These are phyloP conservation scores for Pollenia angustigena DNA, from an alignment of 2,888 invertebrate species.

Conservation along the genomic window DNA sequence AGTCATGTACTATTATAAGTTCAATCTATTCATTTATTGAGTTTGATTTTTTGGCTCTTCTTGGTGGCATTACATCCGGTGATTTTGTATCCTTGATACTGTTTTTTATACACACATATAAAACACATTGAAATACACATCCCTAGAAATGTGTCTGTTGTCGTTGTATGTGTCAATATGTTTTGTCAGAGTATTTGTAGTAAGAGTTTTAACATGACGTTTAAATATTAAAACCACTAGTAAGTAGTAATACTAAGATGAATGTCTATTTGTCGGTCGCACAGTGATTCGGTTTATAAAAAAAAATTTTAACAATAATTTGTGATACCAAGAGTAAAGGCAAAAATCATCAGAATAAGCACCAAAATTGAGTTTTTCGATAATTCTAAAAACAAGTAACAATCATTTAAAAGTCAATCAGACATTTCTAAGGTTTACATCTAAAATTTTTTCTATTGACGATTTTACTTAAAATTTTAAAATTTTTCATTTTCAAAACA, in stretches of 20 bases:
- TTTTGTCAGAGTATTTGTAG: conserved; percentile 30
- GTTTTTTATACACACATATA: neutral
- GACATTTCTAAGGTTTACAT: no score
- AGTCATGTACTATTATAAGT: conserved; percentile 54
- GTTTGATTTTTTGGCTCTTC: conserved; percentile 65
- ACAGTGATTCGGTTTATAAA: neutral
- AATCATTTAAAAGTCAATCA: no score
- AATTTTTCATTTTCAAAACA: no score
- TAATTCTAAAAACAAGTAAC: no score
- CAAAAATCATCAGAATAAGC: no score
- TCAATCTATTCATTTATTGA: conserved; percentile 69
- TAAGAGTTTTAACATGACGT: conserved; percentile 47
- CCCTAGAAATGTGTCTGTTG: conserved; percentile 20
- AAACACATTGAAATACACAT: neutral
- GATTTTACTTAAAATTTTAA: no score
- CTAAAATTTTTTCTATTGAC: no score
- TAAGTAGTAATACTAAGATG: conserved; percentile 37
- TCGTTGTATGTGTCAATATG: conserved; percentile 58
- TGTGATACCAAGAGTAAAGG: no score
- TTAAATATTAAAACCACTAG: conserved; percentile 59
- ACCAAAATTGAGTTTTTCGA: no score
- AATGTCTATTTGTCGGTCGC: conserved; percentile 40
- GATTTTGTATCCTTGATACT: conserved; percentile 53
- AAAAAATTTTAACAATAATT: no score
- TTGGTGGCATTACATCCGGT: conserved; percentile 64